A percentile compares a stretch with the other conserved stretches of the same genome.
These are phyloP conservation scores for Lepus timidus DNA, from an alignment of 2,113 vertebrate species.

Conservation along the genomic window DNA sequence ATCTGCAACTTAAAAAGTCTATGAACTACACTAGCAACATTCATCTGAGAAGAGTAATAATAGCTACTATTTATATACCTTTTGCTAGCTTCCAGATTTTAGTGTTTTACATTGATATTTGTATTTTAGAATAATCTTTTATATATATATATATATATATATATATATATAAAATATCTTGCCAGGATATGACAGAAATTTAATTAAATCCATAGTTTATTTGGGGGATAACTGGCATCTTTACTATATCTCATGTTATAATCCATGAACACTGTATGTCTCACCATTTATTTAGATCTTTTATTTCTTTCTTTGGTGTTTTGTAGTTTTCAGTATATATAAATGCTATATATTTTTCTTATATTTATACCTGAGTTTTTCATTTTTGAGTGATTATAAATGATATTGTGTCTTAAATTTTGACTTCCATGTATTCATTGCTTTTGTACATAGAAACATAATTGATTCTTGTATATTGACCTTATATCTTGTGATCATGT, in stretches of 20 bases:
- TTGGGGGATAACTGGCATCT: conserved; percentile 1
- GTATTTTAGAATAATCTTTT: conserved; percentile 2
- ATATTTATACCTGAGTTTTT: conserved; percentile 4
- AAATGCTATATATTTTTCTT: neutral
- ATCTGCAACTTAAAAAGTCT: neutral
- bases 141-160: neutral
- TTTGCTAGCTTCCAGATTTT: neutral
- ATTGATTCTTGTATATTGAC: neutral
- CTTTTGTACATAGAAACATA: neutral
- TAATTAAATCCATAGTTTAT: conserved; percentile 1
- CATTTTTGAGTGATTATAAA: conserved; percentile 44
- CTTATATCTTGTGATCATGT: neutral
- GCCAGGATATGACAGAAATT: conserved; percentile 37
- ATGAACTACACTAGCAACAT: neutral
- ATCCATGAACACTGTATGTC: neutral
- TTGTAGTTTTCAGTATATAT: neutral
- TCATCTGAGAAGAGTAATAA: neutral
- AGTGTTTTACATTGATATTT: neutral
- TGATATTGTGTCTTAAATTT: neutral
- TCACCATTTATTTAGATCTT: conserved; percentile 24
- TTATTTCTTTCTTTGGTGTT: conserved; percentile 4
- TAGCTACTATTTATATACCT: neutral
- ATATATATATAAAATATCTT: neutral
- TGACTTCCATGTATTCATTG: conserved; percentile 14
- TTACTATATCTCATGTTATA: neutral